Conservation (phyloP, 2,797 vertebrate species). For the Taeniopygia guttata region DNA sequence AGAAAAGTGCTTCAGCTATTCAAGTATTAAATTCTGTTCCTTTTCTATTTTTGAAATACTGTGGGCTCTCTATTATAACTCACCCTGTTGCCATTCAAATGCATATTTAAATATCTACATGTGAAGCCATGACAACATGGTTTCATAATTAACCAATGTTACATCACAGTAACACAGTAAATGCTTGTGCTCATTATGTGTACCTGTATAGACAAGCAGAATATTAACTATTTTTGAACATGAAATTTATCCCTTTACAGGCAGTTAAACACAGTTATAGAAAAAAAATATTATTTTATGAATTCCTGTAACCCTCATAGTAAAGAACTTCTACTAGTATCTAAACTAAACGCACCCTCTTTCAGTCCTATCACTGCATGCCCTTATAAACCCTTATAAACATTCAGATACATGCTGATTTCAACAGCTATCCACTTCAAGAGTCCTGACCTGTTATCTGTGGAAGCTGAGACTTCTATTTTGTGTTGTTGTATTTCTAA, state of each 20-base stretch:
- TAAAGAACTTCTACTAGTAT: background rate
- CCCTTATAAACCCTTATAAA: background rate
- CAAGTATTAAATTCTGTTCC: background rate
- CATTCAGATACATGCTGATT: background rate
- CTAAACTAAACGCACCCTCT: background rate
- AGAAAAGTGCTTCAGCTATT: background rate
- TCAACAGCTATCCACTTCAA: background rate
- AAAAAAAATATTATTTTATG: background rate
- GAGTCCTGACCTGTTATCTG: background rate
- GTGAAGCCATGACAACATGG: background rate
- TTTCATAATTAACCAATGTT: background rate
- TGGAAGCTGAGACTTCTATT: background rate
- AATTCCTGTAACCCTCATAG: background rate
- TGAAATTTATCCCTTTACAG: background rate
- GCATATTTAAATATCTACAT: background rate
- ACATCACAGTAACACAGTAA: background rate
- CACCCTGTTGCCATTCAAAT: background rate
- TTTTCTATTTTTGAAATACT: background rate
- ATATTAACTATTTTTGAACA: background rate
- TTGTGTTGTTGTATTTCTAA: background rate
- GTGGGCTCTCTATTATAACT: background rate
- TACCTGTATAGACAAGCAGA: background rate
- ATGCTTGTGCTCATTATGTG: background rate
- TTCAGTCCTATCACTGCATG: background rate
- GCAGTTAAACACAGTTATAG: background rate